Evolutionary conservation across 2,113 vertebrate species (phyloP).

Genomic region (Elanus axillaris): DNA sequence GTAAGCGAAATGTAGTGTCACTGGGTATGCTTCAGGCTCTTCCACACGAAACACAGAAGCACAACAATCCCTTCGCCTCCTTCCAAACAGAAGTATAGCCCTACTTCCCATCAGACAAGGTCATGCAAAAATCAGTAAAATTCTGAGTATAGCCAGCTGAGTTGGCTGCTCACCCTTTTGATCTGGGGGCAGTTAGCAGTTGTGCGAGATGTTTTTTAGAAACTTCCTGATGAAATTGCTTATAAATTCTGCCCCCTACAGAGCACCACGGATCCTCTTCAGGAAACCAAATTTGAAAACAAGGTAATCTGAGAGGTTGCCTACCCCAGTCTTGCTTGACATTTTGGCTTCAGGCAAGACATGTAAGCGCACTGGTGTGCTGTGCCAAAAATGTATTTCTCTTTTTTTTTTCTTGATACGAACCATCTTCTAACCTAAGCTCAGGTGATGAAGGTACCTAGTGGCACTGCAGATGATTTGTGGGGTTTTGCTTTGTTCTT

Average conservation of each 20-base stretch:
- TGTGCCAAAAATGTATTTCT: background rate
- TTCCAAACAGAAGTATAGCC: background rate
- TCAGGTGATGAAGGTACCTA: background rate
- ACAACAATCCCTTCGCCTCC: background rate
- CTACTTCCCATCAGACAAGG: background rate
- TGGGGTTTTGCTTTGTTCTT: background rate
- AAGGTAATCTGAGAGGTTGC: background rate
- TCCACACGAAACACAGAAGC: background rate
- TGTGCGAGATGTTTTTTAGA: background rate
- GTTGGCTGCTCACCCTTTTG: background rate
- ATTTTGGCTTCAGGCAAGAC: background rate
- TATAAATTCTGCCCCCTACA: background rate
- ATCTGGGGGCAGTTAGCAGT: background rate
- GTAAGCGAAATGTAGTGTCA: background rate
- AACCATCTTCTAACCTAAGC: background rate
- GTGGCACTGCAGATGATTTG: background rate
- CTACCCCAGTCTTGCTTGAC: background rate
- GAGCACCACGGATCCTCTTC: background rate
- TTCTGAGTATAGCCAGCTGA: background rate
- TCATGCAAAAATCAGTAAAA: background rate
- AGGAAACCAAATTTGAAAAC: background rate
- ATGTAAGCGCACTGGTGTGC: background rate
- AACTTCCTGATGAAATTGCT: background rate
- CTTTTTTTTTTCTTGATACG: background rate
- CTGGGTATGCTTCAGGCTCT: background rate